phyloP scores from a whole-genome alignment of 2,888 invertebrate species.

The Drosophila kambysellisi region DNA sequence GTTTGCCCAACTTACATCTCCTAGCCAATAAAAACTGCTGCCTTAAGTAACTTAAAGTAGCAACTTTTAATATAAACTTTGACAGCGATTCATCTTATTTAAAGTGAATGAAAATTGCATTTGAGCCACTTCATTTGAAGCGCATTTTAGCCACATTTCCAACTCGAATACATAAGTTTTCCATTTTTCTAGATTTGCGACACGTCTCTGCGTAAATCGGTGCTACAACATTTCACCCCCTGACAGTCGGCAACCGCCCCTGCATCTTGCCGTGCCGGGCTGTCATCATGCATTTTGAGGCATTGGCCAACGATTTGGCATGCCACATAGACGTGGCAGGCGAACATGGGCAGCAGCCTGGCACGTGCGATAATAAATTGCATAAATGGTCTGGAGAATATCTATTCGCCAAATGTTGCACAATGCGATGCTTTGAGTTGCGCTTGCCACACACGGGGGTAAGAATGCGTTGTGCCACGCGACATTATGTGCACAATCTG shows the following conservation, averaged over 20 bases:
- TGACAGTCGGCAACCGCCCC: conserved; percentile 23
- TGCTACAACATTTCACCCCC: conserved; percentile 14
- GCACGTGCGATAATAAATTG: conserved; percentile 60
- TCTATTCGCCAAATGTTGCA: conserved; percentile 49
- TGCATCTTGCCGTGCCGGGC: conserved; percentile 6
- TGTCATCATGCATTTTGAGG: conserved; percentile 50
- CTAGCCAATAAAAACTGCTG: background rate
- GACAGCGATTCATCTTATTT: background rate
- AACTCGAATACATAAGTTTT: background rate
- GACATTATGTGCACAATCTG: conserved; percentile 48
- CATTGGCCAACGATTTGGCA: conserved; percentile 58
- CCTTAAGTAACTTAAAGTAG: background rate
- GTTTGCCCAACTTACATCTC: background rate
- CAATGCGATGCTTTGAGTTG: conserved; percentile 26
- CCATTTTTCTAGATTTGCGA: conserved; percentile 2
- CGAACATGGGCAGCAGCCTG: conserved; percentile 4
- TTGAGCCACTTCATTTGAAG: conserved; percentile 7
- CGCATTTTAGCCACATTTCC: background rate
- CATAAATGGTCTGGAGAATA: conserved; percentile 22
- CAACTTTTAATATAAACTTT: background rate
- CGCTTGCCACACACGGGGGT: conserved; percentile 30
- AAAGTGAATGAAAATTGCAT: background rate
- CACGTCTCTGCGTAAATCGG: conserved; percentile 17
- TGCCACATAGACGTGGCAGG: conserved; percentile 34
- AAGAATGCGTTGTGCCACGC: conserved; percentile 47